phyloP scores from a whole-genome alignment of 2,113 vertebrate genomes.

The Myiozetetes cayanensis region DNA sequence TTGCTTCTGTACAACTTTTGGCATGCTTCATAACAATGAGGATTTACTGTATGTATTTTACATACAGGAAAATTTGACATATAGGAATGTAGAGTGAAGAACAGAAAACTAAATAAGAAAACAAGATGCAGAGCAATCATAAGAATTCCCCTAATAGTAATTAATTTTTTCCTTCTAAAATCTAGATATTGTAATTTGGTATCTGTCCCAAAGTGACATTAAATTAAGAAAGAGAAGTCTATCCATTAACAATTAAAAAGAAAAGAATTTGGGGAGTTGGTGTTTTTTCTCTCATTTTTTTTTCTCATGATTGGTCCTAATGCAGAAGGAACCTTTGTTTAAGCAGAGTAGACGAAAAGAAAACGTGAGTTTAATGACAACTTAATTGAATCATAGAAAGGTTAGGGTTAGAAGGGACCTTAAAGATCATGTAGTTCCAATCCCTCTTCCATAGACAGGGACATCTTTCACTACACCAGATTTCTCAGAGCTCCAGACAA shows the following conservation, averaged over 20 bases:
- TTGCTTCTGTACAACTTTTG: not conserved
- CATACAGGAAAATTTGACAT: not conserved
- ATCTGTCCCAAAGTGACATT: not conserved
- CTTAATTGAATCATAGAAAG: not conserved
- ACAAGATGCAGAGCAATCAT: not conserved
- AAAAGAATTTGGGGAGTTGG: rapidly evolving
- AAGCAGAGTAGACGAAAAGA: not conserved
- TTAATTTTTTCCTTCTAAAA: not conserved
- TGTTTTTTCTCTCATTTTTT: not conserved
- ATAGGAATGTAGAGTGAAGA: not conserved
- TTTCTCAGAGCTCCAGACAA: not conserved
- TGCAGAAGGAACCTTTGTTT: not conserved
- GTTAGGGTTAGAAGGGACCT: not conserved
- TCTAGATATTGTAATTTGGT: not conserved
- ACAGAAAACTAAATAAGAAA: not conserved
- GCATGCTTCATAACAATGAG: not conserved
- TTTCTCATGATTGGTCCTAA: not conserved
- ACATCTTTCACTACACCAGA: not conserved
- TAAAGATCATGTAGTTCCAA: not conserved
- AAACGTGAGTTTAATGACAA: not conserved
- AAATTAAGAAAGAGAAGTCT: not conserved
- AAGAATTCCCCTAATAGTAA: not conserved
- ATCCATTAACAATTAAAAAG: not conserved
- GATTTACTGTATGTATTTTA: not conserved
- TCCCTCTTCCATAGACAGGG: not conserved